These are phyloP conservation scores for Redunca redunca DNA, from an alignment of 2,113 vertebrate species.

Conservation along the genomic window DNA sequence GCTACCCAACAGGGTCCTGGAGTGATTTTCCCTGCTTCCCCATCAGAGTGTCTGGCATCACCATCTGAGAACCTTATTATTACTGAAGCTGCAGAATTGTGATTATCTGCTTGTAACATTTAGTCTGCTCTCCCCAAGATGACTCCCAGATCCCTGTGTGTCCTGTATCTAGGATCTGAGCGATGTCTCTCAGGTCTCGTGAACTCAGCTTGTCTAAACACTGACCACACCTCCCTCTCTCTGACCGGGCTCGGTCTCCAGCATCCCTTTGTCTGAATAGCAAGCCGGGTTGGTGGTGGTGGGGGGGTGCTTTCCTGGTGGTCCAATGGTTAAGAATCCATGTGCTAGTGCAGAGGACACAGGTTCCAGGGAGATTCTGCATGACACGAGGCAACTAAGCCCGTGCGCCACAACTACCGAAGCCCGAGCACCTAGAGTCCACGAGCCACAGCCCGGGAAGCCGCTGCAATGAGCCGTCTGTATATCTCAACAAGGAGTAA, in stretches of 20 bases:
- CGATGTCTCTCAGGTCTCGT: background rate
- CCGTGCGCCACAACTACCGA: rapidly evolving
- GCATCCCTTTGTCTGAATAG: background rate
- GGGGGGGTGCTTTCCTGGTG: background rate
- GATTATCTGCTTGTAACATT: background rate
- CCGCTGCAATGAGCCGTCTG: background rate
- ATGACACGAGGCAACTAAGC: background rate
- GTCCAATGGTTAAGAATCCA: background rate
- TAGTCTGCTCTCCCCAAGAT: background rate
- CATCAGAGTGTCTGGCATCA: background rate
- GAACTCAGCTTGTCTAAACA: background rate
- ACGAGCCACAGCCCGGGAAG: rapidly evolving
- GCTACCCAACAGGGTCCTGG: background rate
- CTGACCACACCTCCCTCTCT: background rate
- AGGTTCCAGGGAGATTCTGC: background rate
- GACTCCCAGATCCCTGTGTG: background rate
- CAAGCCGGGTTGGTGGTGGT: rapidly evolving
- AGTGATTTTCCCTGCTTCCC: background rate
- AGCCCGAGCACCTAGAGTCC: rapidly evolving
- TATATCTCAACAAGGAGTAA: background rate
- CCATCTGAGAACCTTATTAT: background rate
- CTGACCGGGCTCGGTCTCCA: background rate
- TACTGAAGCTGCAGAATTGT: background rate
- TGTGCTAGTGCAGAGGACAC: background rate
- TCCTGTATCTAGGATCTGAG: background rate